Percentiles rank a stretch among this genome's conserved stretches.
These are phyloP conservation scores for Pangasius djambal DNA, from an alignment of 2,797 vertebrate genomes.

Conservation along the genomic window DNA sequence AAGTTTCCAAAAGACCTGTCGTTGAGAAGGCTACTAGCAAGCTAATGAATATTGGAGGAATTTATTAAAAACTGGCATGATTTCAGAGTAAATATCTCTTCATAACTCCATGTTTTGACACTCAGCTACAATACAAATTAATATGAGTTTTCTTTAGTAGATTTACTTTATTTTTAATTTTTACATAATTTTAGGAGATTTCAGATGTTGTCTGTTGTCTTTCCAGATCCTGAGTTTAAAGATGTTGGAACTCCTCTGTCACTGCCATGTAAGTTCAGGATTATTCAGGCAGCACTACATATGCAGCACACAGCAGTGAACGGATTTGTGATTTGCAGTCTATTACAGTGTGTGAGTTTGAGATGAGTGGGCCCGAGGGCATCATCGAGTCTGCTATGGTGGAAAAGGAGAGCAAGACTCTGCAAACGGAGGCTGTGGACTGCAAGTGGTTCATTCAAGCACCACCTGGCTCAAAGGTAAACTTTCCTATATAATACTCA, in stretches of 20 bases:
- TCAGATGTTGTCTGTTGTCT: constrained; percentile 62
- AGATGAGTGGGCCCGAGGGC: constrained; percentile 92
- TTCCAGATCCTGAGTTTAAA: constrained; percentile 96
- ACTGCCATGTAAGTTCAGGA: constrained; percentile 86
- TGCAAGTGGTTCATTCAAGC: constrained; percentile 97
- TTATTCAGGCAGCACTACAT: constrained; percentile 35
- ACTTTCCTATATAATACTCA: neutral
- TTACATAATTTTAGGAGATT: constrained; percentile 1
- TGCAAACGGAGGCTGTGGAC: constrained; percentile 90
- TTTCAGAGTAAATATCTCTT: neutral
- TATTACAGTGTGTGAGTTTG: constrained; percentile 91
- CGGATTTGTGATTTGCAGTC: constrained; percentile 52
- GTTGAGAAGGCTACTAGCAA: neutral
- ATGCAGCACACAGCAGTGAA: constrained; percentile 51
- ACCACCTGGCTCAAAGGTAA: constrained; percentile 78
- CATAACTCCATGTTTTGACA: neutral
- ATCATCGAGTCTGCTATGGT: constrained; percentile 91
- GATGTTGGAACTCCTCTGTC: constrained; percentile 83
- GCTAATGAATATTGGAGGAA: neutral
- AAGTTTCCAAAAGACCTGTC: neutral
- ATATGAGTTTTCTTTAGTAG: neutral
- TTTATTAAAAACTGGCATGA: neutral
- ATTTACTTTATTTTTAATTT: neutral
- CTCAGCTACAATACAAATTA: neutral
- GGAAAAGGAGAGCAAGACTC: constrained; percentile 81